A percentile compares a stretch with the other conserved stretches of the same genome.
phyloP scores from a whole-genome alignment of 2,797 vertebrate species.

The Sebastes nivosus region DNA sequence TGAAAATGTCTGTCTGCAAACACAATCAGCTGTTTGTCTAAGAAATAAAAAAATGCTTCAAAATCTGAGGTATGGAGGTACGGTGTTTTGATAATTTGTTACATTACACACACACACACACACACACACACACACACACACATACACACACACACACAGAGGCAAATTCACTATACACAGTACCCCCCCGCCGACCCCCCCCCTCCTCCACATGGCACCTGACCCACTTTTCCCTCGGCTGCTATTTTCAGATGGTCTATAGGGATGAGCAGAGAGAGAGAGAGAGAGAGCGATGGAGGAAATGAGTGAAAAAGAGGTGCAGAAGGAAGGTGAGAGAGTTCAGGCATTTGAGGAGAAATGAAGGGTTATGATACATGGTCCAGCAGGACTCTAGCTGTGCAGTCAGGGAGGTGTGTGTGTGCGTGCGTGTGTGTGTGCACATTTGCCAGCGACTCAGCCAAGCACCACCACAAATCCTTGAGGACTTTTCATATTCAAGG shows the following conservation, averaged over 20 bases:
- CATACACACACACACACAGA: slow-evolving; percentile 8
- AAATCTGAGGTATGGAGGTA: background rate
- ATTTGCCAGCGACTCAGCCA: slow-evolving; percentile 10
- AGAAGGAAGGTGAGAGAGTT: slow-evolving; percentile 59
- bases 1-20: background rate
- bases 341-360: slow-evolving; percentile 58
- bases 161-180: slow-evolving; percentile 25
- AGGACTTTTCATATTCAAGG: slow-evolving; percentile 53
- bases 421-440: background rate
- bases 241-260: slow-evolving; percentile 82
- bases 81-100: slow-evolving; percentile 24
- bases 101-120: background rate
- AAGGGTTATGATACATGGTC: slow-evolving; percentile 58
- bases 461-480: slow-evolving; percentile 44
- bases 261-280: slow-evolving; percentile 56
- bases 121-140: background rate
- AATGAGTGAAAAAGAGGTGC: slow-evolving; percentile 55
- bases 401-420: slow-evolving; percentile 14
- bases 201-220: slow-evolving; percentile 53
- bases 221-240: slow-evolving; percentile 82
- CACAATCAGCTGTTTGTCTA: background rate
- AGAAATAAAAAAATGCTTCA: background rate
- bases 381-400: slow-evolving; percentile 40
- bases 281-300: slow-evolving; percentile 29
- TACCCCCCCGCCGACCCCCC: background rate